Base-by-base conservation (phyloP, 2,797 vertebrate species). In the Numenius phaeopus region DNA sequence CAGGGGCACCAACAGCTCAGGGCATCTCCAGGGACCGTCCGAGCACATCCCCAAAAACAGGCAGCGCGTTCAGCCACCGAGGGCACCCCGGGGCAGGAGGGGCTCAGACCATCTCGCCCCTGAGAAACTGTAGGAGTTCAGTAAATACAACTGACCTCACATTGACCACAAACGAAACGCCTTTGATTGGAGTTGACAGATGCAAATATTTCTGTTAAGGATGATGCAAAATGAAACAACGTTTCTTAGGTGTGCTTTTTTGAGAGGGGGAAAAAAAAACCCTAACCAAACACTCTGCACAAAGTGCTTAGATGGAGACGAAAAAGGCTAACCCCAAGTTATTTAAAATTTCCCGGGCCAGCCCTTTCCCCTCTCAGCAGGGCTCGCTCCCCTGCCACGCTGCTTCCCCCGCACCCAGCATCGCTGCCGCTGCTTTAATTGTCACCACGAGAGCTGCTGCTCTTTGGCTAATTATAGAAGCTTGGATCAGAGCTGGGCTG, bases 401-500 rank as follows among this genome's bases (percentile, higher is more conserved):
- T 29, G 72, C 83, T 9, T n/a, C 66, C 66, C 70, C 44, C 52
- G 67, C 67, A 47, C 7, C 0, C 1, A 85, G 67, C 81, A 64
- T 11, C 0, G 0, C 78, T 70, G 78, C 83, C 61, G 79, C 78
- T 54, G 76, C 89, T 77, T 87, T 2, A 7, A n/a, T 49, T 8
- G 55, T 32, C 9, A 3, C 89, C 89, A 87, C 2, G 1, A 75
- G 80, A 92, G 81, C 78, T 61, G 84, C 92, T 80, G 83, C 86
- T 93, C 46, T 69, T 59, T 61, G 75, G 52, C 72, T 97, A 83
- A 93, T 85, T 94, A 91, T 42, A 95, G 96, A 54, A 87, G 69
- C 78, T 66, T 94, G 93, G 94, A 92, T 80, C 67, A 80, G 75
- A 95, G 89, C 91, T 92, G 5, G 1, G 14, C 72, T 47, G 82